Percentiles rank a stretch among this genome's conserved stretches.
Conservation (phyloP, 2,888 invertebrate genomes). For the Erynnis tages region DNA sequence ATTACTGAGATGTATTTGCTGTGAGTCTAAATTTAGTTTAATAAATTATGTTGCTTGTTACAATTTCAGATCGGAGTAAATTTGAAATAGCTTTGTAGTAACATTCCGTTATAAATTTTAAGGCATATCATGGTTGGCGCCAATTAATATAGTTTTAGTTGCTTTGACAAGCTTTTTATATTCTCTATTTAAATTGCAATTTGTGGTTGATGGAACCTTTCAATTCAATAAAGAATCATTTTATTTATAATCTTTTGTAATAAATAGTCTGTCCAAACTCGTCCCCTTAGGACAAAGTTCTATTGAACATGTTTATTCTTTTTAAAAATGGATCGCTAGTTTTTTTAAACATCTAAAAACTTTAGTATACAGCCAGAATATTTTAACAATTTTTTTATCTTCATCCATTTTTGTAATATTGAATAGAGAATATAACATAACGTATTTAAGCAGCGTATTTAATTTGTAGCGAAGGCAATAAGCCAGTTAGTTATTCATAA, state of each 20-base stretch:
- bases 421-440: constrained; percentile 43
- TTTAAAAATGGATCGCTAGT: too few relatives aligned
- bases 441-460: constrained; percentile 40
- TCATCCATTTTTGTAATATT: constrained; percentile 32
- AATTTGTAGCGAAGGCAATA: constrained; percentile 66
- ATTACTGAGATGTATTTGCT: constrained; percentile 21
- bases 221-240: background rate
- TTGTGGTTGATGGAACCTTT: background rate
- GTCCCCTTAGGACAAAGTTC: too few relatives aligned
- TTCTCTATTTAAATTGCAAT: constrained; percentile 50
- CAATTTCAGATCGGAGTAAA: constrained; percentile 48
- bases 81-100: constrained; percentile 47
- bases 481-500: constrained; percentile 57
- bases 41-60: constrained; percentile 47
- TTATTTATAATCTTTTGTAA: constrained; percentile 1
- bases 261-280: too few relatives aligned
- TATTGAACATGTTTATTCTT: too few relatives aligned
- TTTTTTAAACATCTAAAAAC: too few relatives aligned
- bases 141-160: constrained; percentile 57
- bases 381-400: background rate
- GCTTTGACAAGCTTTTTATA: constrained; percentile 46
- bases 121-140: constrained; percentile 66
- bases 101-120: constrained; percentile 65
- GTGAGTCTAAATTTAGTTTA: constrained; percentile 25
- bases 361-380: background rate